phyloP scores from a whole-genome alignment of 1,140 invertebrate genomes.

The Pseudomyrmex sp. region DNA sequence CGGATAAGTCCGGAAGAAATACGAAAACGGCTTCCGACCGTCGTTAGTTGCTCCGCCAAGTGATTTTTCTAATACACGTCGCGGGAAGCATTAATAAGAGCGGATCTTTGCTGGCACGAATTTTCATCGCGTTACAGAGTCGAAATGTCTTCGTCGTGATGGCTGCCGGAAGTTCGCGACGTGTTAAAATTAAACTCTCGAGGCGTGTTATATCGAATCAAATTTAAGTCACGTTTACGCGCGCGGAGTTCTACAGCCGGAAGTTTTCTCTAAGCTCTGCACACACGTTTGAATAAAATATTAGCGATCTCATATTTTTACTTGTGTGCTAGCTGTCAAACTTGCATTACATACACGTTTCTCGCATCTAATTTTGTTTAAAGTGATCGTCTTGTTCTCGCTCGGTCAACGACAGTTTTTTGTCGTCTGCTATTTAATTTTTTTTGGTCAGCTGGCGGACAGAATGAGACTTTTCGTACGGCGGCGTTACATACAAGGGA shows the following conservation, averaged over 20 bases:
- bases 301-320: background rate
- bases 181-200: conserved; percentile 41
- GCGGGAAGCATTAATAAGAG: background rate
- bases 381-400: background rate
- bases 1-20: background rate
- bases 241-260: background rate
- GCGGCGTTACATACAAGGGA: conserved; percentile 40
- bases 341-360: too few relatives aligned
- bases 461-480: conserved; percentile 5
- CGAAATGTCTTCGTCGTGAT: background rate
- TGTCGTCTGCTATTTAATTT: conserved; percentile 32
- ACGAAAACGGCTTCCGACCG: background rate
- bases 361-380: background rate
- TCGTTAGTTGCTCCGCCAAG: background rate
- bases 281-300: conserved; percentile 9
- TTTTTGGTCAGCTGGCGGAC: conserved; percentile 13
- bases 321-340: background rate
- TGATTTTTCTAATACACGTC: conserved; percentile 21
- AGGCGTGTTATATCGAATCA: conserved; percentile 26
- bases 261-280: background rate
- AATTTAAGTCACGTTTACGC: conserved; percentile 31
- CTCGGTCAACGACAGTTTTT: conserved; percentile 51
- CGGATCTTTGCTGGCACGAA: conserved; percentile 4
- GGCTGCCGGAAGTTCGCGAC: conserved; percentile 23
- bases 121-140: background rate